phyloP scores from a whole-genome alignment of 2,113 vertebrate genomes.

The Menura novaehollandiae region DNA sequence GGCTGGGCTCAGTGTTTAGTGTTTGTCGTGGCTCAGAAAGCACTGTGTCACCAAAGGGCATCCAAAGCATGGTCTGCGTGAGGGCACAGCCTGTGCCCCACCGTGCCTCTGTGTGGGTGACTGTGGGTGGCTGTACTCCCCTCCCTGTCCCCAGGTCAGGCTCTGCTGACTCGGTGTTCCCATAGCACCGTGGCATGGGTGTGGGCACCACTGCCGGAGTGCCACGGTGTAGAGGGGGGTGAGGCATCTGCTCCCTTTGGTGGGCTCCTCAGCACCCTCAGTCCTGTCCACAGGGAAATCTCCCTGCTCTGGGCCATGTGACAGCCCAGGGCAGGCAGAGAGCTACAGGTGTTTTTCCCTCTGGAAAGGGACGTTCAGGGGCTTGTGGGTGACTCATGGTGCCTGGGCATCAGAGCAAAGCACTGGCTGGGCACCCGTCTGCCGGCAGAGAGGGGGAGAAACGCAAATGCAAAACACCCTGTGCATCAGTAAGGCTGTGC shows the following conservation, averaged over 20 bases:
- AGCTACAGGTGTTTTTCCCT: neutral
- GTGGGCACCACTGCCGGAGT: rapidly evolving
- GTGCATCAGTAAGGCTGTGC: neutral
- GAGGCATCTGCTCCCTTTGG: neutral
- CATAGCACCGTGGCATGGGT: rapidly evolving
- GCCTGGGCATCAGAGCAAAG: neutral
- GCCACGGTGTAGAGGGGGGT: rapidly evolving
- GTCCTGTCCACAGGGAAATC: neutral
- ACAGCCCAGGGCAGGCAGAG: neutral
- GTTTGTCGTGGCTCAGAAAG: neutral
- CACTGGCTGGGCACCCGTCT: neutral
- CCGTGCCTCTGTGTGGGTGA: rapidly evolving
- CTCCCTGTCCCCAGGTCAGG: neutral
- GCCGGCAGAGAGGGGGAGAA: neutral
- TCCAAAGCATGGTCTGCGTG: neutral
- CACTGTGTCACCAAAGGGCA: rapidly evolving
- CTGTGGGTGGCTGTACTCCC: neutral
- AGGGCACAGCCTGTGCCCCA: neutral
- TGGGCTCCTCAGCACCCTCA: neutral
- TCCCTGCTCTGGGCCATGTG: rapidly evolving
- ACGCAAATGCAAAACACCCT: too few relatives aligned
- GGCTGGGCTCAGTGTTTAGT: too few relatives aligned
- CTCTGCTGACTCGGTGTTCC: neutral
- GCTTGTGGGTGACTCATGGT: neutral
- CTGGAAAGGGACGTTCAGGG: neutral